Conservation (phyloP, 2,797 vertebrate genomes). For the Atherinosoma microstoma region DNA sequence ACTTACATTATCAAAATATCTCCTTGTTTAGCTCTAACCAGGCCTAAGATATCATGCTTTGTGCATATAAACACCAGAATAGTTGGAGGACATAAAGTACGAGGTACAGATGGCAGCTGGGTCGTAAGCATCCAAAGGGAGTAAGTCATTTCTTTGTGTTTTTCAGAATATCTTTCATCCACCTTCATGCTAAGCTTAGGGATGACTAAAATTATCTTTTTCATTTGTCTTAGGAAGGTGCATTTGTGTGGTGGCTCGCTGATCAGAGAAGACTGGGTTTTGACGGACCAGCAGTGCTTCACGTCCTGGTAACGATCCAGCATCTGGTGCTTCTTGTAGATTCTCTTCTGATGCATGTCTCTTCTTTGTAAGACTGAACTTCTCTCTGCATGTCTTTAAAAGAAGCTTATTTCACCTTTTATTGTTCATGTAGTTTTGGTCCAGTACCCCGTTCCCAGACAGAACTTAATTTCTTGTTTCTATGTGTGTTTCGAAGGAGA, state of each 20-base stretch:
- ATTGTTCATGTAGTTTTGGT: slow-evolving; percentile 16
- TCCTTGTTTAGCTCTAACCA: slow-evolving; percentile 44
- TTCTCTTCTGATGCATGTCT: background rate
- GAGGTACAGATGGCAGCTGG: slow-evolving; percentile 91
- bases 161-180: background rate
- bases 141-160: slow-evolving; percentile 66
- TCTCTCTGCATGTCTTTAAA: background rate
- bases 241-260: slow-evolving; percentile 96
- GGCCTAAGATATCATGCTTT: slow-evolving; percentile 80
- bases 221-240: slow-evolving; percentile 81
- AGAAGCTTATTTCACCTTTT: background rate
- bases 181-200: background rate
- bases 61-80: slow-evolving; percentile 88
- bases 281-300: slow-evolving; percentile 96
- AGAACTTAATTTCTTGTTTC: slow-evolving; percentile 8
- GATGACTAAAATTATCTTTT: slow-evolving; percentile 4
- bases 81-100: slow-evolving; percentile 91
- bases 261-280: slow-evolving; percentile 95
- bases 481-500: no score
- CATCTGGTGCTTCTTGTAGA: background rate
- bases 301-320: slow-evolving; percentile 86
- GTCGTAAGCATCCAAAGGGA: slow-evolving; percentile 93
- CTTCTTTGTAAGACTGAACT: slow-evolving; percentile 12
- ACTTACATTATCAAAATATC: slow-evolving; percentile 25
- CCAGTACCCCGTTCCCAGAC: background rate